These are phyloP conservation scores for Tholera decimalis DNA, from an alignment of 2,888 invertebrate species.

Conservation along the genomic window DNA sequence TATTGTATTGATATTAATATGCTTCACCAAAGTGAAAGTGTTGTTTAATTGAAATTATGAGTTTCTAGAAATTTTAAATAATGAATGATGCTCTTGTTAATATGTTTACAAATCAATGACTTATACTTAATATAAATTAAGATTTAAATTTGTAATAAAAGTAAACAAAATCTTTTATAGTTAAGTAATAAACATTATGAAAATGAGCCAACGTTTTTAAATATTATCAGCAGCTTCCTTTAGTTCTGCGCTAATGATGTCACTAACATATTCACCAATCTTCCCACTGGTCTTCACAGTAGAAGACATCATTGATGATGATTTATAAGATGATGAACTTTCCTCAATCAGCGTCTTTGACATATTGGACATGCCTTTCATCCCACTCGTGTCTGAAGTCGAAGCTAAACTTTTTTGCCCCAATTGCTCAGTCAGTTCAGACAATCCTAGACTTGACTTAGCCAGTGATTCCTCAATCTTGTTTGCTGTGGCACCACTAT, in stretches of 20 bases:
- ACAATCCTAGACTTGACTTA: conserved; percentile 56
- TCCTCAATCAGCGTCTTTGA: conserved; percentile 57
- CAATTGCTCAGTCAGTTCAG: conserved; percentile 60
- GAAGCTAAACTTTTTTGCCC: conserved; percentile 51
- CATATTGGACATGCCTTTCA: conserved; percentile 47
- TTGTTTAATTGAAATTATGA: conserved; percentile 37
- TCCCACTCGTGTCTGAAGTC: conserved; percentile 56
- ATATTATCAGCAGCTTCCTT: conserved; percentile 75
- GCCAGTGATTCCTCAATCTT: conserved; percentile 51
- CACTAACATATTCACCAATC: conserved; percentile 64
- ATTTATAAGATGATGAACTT: conserved; percentile 65
- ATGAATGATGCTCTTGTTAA: conserved; percentile 24
- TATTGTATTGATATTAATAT: conserved; percentile 44
- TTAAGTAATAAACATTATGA: conserved; percentile 67
- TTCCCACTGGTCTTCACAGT: conserved; percentile 68
- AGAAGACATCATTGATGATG: conserved; percentile 67
- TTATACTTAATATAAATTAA: conserved; percentile 36
- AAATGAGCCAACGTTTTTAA: conserved; percentile 57
- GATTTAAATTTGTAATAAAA: conserved; percentile 51
- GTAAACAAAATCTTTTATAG: conserved; percentile 58
- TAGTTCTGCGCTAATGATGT: conserved; percentile 71
- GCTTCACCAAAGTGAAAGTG: conserved; percentile 50
- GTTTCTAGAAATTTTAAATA: conserved; percentile 13
- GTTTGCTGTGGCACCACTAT: conserved; percentile 28
- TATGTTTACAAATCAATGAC: conserved; percentile 53